Conservation (phyloP, 2,888 invertebrate genomes). For the Eristalis intricaria region DNA sequence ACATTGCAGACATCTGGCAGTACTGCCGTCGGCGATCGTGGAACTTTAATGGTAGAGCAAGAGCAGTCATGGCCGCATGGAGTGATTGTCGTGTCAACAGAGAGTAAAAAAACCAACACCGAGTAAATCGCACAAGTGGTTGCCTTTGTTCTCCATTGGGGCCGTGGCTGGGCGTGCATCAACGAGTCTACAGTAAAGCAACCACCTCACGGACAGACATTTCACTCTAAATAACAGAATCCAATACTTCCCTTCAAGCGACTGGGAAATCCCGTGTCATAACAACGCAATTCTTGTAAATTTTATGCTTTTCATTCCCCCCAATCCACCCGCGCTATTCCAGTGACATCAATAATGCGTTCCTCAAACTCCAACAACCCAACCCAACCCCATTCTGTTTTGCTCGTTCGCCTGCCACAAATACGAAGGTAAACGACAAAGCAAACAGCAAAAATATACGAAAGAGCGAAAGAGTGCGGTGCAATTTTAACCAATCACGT, state of each 20-base stretch:
- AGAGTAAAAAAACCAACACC: not conserved
- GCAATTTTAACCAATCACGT: constrained; percentile 43
- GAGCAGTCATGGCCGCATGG: not conserved
- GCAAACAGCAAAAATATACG: constrained; percentile 15
- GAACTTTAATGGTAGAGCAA: not conserved
- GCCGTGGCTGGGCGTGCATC: not conserved
- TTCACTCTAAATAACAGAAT: not conserved
- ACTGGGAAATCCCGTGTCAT: constrained; percentile 29
- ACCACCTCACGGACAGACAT: not conserved
- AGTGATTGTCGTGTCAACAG: not conserved
- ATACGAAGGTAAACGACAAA: constrained; percentile 58
- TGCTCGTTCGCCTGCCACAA: not conserved
- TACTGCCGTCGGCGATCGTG: not conserved
- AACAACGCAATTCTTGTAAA: constrained; percentile 34
- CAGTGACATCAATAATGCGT: not conserved
- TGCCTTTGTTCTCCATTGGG: not conserved
- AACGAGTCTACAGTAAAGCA: not conserved
- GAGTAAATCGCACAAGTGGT: not conserved
- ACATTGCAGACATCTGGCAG: not conserved
- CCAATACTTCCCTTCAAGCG: not conserved
- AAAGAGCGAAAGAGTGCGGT: constrained; percentile 41
- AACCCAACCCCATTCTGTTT: constrained; percentile 37
- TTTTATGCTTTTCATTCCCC: not conserved
- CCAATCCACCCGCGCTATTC: not conserved
- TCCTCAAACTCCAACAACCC: not conserved